Conservation (phyloP, 2,888 invertebrate species). For the Erannis defoliaria region DNA sequence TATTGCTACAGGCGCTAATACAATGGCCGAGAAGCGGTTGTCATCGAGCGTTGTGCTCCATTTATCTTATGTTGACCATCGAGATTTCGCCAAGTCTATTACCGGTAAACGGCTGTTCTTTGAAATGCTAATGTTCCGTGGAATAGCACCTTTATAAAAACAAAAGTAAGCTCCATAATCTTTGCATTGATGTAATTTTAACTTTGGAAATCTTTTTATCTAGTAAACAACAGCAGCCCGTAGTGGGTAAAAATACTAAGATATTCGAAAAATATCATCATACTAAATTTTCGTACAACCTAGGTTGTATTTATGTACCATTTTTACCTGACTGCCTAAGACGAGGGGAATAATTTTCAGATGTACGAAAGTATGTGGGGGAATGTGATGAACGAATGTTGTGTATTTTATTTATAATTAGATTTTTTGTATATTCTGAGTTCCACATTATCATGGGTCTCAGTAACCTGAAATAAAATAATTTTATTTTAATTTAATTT, state of each 20-base stretch:
- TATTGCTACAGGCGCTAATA: constrained; percentile 44
- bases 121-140: constrained; percentile 10
- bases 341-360: too few species aligned
- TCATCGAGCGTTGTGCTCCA: constrained; percentile 58
- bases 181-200: not conserved
- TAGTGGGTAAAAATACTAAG: not conserved
- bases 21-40: constrained; percentile 59
- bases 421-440: too few species aligned
- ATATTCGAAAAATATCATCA: too few species aligned
- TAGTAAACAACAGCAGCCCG: not conserved
- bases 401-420: too few species aligned
- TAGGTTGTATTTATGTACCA: too few species aligned
- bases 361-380: too few species aligned
- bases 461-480: too few species aligned
- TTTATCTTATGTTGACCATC: constrained; percentile 51
- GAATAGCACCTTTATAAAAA: not conserved
- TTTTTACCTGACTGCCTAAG: too few species aligned
- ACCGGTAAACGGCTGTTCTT: constrained; percentile 33
- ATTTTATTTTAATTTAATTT: too few species aligned
- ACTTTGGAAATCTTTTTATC: not conserved
- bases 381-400: too few species aligned
- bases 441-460: too few species aligned
- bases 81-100: constrained; percentile 40
- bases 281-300: too few species aligned
- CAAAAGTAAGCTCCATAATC: constrained; percentile 1